Percentiles rank a stretch among this genome's conserved stretches.
Evolutionary conservation across 2,888 invertebrate genomes (phyloP).

Genomic region (Teleogryllus oceanicus): DNA sequence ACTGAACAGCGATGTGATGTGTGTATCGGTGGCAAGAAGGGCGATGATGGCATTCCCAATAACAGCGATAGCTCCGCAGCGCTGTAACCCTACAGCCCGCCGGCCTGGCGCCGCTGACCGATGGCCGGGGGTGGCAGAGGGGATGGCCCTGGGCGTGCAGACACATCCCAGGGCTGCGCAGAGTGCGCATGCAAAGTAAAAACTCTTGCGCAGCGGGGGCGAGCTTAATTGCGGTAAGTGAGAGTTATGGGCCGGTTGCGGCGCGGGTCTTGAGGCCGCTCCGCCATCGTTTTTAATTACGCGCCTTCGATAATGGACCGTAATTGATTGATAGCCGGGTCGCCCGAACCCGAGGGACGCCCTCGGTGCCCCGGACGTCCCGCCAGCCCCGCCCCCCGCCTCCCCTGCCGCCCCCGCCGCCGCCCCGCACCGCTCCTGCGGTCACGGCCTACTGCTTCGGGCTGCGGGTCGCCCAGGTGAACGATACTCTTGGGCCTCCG

Average conservation of each 20-base stretch:
- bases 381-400: not conserved
- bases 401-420: not conserved
- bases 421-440: not conserved
- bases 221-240: not conserved
- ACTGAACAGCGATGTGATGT: no score
- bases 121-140: no score
- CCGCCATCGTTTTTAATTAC: slow-evolving; percentile 18
- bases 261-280: slow-evolving; percentile 11
- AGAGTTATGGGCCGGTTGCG: slow-evolving; percentile 10
- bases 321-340: slow-evolving; percentile 18
- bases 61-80: no score
- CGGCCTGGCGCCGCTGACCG: no score
- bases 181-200: not conserved
- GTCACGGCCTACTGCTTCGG: no score
- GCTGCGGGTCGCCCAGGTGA: no score
- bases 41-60: no score
- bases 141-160: no score
- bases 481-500: no score
- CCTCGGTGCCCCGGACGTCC: not conserved
- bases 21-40: no score
- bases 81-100: no score
- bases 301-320: slow-evolving; percentile 18
- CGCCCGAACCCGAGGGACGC: slow-evolving; percentile 1
- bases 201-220: not conserved
- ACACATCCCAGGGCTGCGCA: no score